Conservation (phyloP, 2,113 vertebrate genomes). For the Malaclemys terrapin region DNA sequence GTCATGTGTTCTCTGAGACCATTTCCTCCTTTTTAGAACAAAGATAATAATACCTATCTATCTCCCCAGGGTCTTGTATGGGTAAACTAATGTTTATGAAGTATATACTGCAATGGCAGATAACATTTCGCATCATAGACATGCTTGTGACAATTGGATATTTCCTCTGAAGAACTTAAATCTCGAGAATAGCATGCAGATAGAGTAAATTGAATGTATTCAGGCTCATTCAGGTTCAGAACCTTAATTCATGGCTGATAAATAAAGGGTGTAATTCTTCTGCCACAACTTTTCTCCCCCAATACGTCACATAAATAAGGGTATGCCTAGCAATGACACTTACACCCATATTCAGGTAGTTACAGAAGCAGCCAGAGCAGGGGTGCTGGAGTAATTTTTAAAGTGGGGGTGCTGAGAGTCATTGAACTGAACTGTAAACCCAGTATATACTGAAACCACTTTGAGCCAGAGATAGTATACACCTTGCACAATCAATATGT, state of each 20-base stretch:
- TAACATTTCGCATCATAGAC: background rate
- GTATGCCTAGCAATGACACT: background rate
- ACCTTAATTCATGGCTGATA: background rate
- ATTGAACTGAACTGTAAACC: too few species aligned
- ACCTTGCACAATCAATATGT: conserved; percentile 8
- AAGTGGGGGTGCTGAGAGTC: too few species aligned
- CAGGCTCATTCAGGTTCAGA: background rate
- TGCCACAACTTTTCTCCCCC: background rate
- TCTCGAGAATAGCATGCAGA: background rate
- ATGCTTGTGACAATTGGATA: background rate
- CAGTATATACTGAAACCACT: too few species aligned
- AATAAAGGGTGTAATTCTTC: background rate
- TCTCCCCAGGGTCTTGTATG: background rate
- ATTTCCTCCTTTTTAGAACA: background rate
- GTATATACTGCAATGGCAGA: conserved; percentile 10
- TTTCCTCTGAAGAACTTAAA: rapidly evolving
- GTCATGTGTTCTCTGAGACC: background rate
- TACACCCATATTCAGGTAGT: background rate
- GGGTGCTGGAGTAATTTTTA: too few species aligned
- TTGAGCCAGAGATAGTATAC: rapidly evolving
- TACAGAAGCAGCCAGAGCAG: background rate
- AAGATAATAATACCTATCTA: background rate
- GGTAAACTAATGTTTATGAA: conserved; percentile 1
- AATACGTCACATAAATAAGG: background rate
- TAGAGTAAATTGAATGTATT: rapidly evolving